A percentile compares a stretch with the other conserved stretches of the same genome.
phyloP scores from a whole-genome alignment of 2,113 vertebrate genomes.

The Ciconia boyciana region DNA sequence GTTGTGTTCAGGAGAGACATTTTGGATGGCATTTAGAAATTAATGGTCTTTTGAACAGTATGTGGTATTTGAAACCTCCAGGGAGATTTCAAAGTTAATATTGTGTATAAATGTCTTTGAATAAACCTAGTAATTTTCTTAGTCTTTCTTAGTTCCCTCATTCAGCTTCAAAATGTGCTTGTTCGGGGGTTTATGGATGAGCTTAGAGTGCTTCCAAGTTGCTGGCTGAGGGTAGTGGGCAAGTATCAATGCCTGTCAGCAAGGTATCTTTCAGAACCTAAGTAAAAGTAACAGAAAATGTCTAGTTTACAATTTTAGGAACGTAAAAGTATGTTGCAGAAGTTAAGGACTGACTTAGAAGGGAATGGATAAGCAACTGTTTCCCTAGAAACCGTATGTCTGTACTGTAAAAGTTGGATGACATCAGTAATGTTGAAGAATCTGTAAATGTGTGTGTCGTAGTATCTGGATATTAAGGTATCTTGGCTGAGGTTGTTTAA shows the following conservation, averaged over 20 bases:
- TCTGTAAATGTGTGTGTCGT: background rate
- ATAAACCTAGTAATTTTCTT: conserved; percentile 9
- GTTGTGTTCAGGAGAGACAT: background rate
- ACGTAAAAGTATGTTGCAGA: background rate
- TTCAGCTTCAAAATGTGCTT: background rate
- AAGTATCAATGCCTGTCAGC: background rate
- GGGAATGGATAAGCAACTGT: background rate
- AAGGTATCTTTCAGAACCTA: background rate
- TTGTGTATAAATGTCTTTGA: background rate
- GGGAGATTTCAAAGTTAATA: conserved; percentile 23
- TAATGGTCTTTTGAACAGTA: background rate
- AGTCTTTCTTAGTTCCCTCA: background rate
- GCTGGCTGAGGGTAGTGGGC: background rate
- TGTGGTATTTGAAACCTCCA: background rate
- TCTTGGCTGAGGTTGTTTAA: background rate
- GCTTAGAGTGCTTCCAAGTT: background rate
- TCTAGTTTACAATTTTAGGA: background rate
- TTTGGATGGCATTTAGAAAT: conserved; percentile 13
- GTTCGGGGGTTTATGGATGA: background rate
- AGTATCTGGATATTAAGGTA: background rate
- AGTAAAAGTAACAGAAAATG: background rate
- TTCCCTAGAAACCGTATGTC: background rate
- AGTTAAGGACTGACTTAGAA: background rate
- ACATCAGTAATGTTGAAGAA: background rate
- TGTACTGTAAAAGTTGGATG: background rate